Base-by-base conservation (phyloP, 1,140 invertebrate genomes). In the Bradynema listronoti region DNA sequence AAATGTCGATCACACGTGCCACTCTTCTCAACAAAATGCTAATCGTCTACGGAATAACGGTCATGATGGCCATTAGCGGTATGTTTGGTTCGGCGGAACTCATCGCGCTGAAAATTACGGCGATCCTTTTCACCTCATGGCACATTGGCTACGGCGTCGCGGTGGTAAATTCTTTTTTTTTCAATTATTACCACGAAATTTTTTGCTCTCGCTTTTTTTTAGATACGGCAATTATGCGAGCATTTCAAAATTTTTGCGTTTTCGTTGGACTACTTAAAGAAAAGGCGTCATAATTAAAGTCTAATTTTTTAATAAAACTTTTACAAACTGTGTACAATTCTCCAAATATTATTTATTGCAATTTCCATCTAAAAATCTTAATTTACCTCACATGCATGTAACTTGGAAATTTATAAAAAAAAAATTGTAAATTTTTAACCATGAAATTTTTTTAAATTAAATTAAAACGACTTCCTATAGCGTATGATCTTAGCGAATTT, bases 1-100 rank as follows among this genome's bases (percentile, higher is more conserved):
- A 83, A 74, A 83, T 83, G 82, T 81, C 80, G 51, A 74, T 71
- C 49, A 83, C 81, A 4, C 63, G 80, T 24, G 80, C 79, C 69
- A 74, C 81, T 55, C 54, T 56, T 7, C 33, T 75, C 43, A 75
- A 78, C 39, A 33, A 19, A 4, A 55, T 73, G 11, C 41, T 78
- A 5, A 36, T 61, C 16, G 27, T 73, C 9, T 78, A 77, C 54
- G 24, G 52, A 4, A 11, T 58, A 16, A 41, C 58, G 5, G 52
- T 61, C 30, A 45, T 51, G 24, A 3, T 56, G 6, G 47, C 45
- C 4, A 11, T 67, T 11, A 7, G 29, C 33, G 49, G 58, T 5
- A 0, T 69, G 30, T 64, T 78, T 7, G 78, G 70, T 11, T 36
- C 55, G 0, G 16, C 71, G 32, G 81, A 83, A 58, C 50, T 80